Evolutionary conservation across 2,797 vertebrate species (phyloP).

Genomic region (Craterocephalus amniculus): DNA sequence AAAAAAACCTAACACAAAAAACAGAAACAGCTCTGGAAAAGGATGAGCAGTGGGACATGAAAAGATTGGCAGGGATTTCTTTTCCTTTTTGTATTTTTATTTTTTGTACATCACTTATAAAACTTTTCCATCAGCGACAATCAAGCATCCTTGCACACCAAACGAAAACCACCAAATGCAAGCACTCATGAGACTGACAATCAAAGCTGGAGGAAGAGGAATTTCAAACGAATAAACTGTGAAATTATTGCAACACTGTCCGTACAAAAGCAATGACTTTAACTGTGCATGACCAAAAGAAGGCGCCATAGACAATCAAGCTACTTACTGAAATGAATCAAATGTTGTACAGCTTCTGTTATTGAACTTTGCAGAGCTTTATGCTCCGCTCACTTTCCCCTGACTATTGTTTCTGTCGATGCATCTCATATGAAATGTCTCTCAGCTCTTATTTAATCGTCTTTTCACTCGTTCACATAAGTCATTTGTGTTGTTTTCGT

Average conservation of each 20-base stretch:
- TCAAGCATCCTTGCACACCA: constrained; percentile 47
- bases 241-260: constrained; percentile 50
- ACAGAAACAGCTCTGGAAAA: constrained; percentile 6
- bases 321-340: constrained; percentile 43
- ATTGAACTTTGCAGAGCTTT: constrained; percentile 52
- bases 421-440: constrained; percentile 66
- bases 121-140: constrained; percentile 68
- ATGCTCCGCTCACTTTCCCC: constrained; percentile 62
- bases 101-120: constrained; percentile 29
- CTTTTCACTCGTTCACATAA: constrained; percentile 72
- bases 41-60: constrained; percentile 10
- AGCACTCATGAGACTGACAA: constrained; percentile 58
- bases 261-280: constrained; percentile 39
- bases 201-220: constrained; percentile 49
- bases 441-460: constrained; percentile 75
- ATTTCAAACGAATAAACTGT: constrained; percentile 39
- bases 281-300: constrained; percentile 70
- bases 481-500: constrained; percentile 74
- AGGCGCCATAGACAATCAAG: constrained; percentile 69
- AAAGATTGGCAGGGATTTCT: constrained; percentile 6
- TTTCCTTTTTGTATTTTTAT: constrained; percentile 3
- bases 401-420: constrained; percentile 58
- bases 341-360: constrained; percentile 60
- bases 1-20: neutral
- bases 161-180: constrained; percentile 38